phyloP scores from a whole-genome alignment of 1,140 invertebrate species.

The Drosophila albomicans region DNA sequence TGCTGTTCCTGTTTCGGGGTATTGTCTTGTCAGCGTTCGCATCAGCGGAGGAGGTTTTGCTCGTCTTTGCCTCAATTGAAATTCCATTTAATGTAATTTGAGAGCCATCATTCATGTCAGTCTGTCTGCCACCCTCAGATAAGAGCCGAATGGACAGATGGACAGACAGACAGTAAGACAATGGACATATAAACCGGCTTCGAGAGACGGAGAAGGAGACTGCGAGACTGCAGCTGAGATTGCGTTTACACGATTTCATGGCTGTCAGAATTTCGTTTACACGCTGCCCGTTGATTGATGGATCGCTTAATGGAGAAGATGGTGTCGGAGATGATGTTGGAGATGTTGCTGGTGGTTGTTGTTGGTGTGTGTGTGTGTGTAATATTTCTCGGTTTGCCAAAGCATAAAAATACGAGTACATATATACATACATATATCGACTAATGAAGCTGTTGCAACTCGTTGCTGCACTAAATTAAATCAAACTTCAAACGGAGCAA shows the following conservation, averaged over 20 bases:
- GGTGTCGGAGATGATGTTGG: background rate
- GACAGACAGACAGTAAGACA: background rate
- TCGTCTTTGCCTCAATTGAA: constrained; percentile 70
- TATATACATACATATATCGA: constrained; percentile 24
- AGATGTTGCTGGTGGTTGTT: constrained; percentile 6
- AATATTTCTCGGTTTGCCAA: background rate
- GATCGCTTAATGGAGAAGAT: constrained; percentile 48
- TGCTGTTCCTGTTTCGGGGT: constrained; percentile 41
- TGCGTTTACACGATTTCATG: constrained; percentile 76
- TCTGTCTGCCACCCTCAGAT: constrained; percentile 46
- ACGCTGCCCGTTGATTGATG: constrained; percentile 69
- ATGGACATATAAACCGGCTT: background rate
- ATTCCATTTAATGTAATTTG: constrained; percentile 82
- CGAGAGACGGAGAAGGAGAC: constrained; percentile 4
- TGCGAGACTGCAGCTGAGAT: constrained; percentile 58
- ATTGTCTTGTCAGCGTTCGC: constrained; percentile 66
- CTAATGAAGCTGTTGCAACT: constrained; percentile 45
- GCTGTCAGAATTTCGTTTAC: constrained; percentile 71
- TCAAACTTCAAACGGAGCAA: constrained; percentile 53
- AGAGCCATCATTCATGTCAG: constrained; percentile 77
- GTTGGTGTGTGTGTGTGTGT: background rate
- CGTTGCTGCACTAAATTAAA: constrained; percentile 33
- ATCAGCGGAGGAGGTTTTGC: constrained; percentile 37
- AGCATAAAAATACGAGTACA: constrained; percentile 1
- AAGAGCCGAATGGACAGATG: background rate